A percentile compares a stretch with the other conserved stretches of the same genome.
phyloP scores from a whole-genome alignment of 2,888 invertebrate genomes.

The Bombyx huttoni region DNA sequence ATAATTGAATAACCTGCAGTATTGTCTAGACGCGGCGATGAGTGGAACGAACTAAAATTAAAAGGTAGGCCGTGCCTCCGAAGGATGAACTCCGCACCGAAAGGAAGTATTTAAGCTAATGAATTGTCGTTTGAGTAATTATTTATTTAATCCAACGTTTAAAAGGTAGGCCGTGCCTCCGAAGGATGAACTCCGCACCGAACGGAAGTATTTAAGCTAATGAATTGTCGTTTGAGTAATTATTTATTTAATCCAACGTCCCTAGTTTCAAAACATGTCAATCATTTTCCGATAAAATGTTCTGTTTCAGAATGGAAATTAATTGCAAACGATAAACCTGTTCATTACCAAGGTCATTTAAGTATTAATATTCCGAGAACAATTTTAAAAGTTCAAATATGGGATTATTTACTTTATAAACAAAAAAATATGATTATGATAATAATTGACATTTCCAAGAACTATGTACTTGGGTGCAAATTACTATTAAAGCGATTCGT shows the following conservation, averaged over 20 bases:
- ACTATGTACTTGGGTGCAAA: no score
- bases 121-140: background rate
- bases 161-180: conserved; percentile 47
- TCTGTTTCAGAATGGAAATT: conserved; percentile 33
- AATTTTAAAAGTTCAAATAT: conserved; percentile 18
- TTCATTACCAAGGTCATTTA: conserved; percentile 49
- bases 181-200: conserved; percentile 11
- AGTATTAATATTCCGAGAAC: conserved; percentile 38
- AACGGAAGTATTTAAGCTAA: conserved; percentile 1
- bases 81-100: conserved; percentile 11
- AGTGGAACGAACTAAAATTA: conserved; percentile 57
- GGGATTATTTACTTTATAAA: background rate
- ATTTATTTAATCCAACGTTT: background rate
- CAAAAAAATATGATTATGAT: background rate
- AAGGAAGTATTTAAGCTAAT: conserved; percentile 1
- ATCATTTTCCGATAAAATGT: conserved; percentile 9
- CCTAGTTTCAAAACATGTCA: background rate
- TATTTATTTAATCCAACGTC: background rate
- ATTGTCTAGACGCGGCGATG: conserved; percentile 34
- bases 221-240: background rate
- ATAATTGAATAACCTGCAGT: conserved; percentile 33
- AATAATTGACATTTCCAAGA: no score
- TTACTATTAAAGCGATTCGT: no score
- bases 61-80: conserved; percentile 42
- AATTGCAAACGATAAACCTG: conserved; percentile 54